Evolutionary conservation across 2,113 vertebrate genomes (phyloP).

Genomic region (Caranx melampygus): DNA sequence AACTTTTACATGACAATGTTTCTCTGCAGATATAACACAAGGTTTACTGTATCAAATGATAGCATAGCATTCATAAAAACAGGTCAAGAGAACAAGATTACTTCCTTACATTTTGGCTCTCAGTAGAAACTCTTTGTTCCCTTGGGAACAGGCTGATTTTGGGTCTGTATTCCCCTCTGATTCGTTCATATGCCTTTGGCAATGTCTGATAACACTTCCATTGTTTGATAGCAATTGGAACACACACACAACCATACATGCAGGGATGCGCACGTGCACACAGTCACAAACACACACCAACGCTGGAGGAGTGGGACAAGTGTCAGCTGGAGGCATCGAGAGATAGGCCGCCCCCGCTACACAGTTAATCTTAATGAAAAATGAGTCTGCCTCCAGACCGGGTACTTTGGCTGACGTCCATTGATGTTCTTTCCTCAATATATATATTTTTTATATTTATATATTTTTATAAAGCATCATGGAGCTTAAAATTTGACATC

Average conservation of each 20-base stretch:
- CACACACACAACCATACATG: constrained; percentile 24
- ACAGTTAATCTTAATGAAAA: constrained; percentile 83
- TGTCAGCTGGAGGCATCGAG: constrained; percentile 77
- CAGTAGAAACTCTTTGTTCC: constrained; percentile 55
- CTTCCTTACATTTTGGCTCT: constrained; percentile 47
- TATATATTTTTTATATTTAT: constrained; percentile 33
- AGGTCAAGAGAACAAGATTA: constrained; percentile 54
- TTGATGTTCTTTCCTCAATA: constrained; percentile 64
- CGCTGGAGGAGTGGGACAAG: constrained; percentile 71
- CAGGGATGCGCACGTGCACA: constrained; percentile 7
- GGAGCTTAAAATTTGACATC: constrained; percentile 16
- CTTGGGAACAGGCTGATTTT: constrained; percentile 65
- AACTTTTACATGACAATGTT: constrained; percentile 28
- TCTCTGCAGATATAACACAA: constrained; percentile 21
- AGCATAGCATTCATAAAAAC: constrained; percentile 52
- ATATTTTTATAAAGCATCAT: constrained; percentile 33
- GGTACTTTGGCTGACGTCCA: constrained; percentile 76
- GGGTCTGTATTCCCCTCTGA: constrained; percentile 66
- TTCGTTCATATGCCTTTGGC: constrained; percentile 63
- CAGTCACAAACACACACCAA: constrained; percentile 29
- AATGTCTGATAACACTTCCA: constrained; percentile 68
- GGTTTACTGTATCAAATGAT: constrained; percentile 19
- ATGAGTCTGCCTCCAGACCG: constrained; percentile 73
- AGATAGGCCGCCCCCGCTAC: constrained; percentile 76
- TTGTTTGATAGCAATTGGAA: constrained; percentile 71